A percentile compares a stretch with the other conserved stretches of the same genome.
Evolutionary conservation across 2,113 vertebrate species (phyloP).

Genomic region (Sylvilagus bachmani): DNA sequence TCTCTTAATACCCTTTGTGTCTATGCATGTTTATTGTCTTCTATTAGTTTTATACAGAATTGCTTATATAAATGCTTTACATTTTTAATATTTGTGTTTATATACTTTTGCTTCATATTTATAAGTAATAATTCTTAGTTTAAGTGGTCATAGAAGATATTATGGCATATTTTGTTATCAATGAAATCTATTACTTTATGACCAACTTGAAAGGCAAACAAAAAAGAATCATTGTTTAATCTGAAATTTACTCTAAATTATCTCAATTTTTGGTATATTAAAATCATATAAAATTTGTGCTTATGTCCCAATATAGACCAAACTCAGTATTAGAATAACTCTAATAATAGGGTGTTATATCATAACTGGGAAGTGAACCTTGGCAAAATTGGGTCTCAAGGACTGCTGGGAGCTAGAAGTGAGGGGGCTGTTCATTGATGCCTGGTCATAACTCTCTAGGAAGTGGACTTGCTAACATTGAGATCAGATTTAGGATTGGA

Average conservation of each 20-base stretch:
- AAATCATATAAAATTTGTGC: slow-evolving; percentile 28
- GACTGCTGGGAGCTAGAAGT: background rate
- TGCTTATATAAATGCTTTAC: slow-evolving; percentile 50
- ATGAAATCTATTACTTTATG: slow-evolving; percentile 1
- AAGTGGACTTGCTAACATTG: background rate
- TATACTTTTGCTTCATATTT: background rate
- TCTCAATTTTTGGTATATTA: background rate
- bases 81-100: background rate
- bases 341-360: background rate
- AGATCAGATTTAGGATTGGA: background rate
- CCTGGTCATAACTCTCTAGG: background rate
- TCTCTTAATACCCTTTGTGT: background rate
- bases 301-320: background rate
- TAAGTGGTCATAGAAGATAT: background rate
- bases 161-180: background rate
- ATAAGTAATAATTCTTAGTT: background rate
- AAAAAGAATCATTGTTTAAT: background rate
- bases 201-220: background rate
- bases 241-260: background rate
- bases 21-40: background rate
- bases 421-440: background rate
- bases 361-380: background rate
- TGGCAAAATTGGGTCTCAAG: background rate
- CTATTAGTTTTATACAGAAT: slow-evolving; percentile 13
- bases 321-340: background rate